Conservation (phyloP, 2,888 invertebrate species). For the Lithophane socia region DNA sequence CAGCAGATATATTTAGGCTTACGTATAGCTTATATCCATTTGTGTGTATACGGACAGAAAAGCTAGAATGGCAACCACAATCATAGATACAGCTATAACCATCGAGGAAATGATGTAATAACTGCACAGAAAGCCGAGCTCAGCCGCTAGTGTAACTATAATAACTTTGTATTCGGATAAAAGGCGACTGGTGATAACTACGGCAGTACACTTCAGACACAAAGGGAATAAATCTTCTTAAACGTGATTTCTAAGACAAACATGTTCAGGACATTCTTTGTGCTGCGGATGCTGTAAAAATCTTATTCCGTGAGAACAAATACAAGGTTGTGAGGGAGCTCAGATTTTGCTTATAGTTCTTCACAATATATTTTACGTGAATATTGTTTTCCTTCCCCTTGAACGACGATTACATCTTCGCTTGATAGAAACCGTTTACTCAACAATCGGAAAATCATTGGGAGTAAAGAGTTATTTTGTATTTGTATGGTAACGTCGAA, state of each 20-base stretch:
- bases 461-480: conserved; percentile 9
- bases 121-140: conserved; percentile 49
- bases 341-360: conserved; percentile 24
- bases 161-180: conserved; percentile 52
- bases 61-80: conserved; percentile 21
- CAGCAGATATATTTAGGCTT: not conserved
- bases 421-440: conserved; percentile 27
- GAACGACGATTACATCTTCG: conserved; percentile 27
- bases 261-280: conserved; percentile 54
- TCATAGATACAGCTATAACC: conserved; percentile 24
- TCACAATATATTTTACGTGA: conserved; percentile 20
- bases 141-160: conserved; percentile 45
- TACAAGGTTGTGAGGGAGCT: conserved; percentile 22
- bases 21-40: not conserved
- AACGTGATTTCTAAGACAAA: conserved; percentile 52
- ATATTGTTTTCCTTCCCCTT: conserved; percentile 28
- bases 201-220: conserved; percentile 30
- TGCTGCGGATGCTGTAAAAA: conserved; percentile 31
- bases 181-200: conserved; percentile 47
- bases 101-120: conserved; percentile 52
- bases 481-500: not conserved
- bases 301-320: conserved; percentile 44
- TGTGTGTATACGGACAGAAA: not conserved
- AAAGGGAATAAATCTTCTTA: conserved; percentile 52
- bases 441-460: conserved; percentile 41